Evolutionary conservation across 2,888 invertebrate species (phyloP).

Genomic region (Chymomyza procnemis): DNA sequence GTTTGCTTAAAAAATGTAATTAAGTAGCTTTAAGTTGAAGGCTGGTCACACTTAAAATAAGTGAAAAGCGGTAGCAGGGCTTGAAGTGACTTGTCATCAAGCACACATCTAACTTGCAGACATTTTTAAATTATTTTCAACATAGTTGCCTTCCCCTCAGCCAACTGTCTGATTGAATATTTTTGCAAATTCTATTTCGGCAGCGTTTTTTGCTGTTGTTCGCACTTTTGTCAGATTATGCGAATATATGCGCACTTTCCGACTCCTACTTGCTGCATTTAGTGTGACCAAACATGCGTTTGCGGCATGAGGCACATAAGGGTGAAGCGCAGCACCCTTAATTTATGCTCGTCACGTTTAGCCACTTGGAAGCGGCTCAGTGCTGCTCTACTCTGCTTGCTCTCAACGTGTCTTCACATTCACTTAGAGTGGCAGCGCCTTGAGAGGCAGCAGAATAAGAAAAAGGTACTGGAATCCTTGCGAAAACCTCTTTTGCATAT

Average conservation of each 20-base stretch:
- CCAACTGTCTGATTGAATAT: conserved; percentile 61
- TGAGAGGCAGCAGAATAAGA: background rate
- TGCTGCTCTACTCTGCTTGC: conserved; percentile 10
- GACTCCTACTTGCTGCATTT: conserved; percentile 47
- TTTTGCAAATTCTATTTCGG: conserved; percentile 41
- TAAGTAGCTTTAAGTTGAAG: background rate
- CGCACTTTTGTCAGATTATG: conserved; percentile 52
- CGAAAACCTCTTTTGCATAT: conserved; percentile 59
- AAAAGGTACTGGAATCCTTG: conserved; percentile 21
- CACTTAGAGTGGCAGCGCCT: conserved; percentile 46
- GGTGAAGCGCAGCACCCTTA: conserved; percentile 32
- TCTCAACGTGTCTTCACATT: conserved; percentile 54
- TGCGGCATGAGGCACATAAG: background rate
- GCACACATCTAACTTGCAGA: background rate
- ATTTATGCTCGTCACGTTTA: conserved; percentile 73
- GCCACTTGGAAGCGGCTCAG: conserved; percentile 68
- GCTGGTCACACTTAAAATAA: background rate
- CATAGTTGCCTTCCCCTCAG: background rate
- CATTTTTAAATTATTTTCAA: conserved; percentile 1
- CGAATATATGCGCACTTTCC: conserved; percentile 30
- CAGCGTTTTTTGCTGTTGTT: conserved; percentile 41
- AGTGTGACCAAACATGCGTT: conserved; percentile 52
- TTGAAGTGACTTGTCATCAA: background rate
- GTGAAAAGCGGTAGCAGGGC: too few species aligned
- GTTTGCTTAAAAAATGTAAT: conserved; percentile 3